phyloP scores from a whole-genome alignment of 2,888 invertebrate genomes.

The Drosophila histrio region DNA sequence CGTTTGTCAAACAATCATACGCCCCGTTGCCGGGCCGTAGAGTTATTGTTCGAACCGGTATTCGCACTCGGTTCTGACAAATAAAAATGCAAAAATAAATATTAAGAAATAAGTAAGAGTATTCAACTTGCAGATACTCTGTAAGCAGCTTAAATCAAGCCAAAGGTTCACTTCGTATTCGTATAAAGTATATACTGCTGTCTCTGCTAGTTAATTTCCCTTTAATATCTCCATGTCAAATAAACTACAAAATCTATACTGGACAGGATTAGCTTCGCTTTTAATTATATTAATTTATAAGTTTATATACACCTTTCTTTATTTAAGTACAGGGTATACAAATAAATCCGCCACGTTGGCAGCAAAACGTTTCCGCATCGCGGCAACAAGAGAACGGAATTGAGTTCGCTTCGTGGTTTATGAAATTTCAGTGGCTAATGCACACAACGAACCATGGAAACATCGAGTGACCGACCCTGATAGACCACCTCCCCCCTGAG shows the following conservation, averaged over 20 bases:
- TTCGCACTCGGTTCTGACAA: slow-evolving; percentile 18
- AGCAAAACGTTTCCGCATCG: slow-evolving; percentile 68
- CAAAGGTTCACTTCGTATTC: background rate
- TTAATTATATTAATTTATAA: no score
- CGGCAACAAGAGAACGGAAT: slow-evolving; percentile 29
- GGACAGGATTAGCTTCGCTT: no score
- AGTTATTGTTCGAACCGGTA: slow-evolving; percentile 32
- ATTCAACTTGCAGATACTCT: background rate
- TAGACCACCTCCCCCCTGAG: background rate
- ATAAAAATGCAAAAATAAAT: slow-evolving; percentile 12
- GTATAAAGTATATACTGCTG: no score
- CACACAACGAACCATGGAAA: slow-evolving; percentile 11
- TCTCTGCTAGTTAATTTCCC: no score
- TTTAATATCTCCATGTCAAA: no score
- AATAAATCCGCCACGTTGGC: slow-evolving; percentile 44
- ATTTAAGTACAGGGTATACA: background rate
- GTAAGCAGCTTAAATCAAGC: background rate
- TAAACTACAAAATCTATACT: no score
- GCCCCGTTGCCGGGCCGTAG: slow-evolving; percentile 40
- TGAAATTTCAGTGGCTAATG: slow-evolving; percentile 44
- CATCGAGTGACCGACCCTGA: slow-evolving; percentile 16
- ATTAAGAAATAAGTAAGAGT: background rate
- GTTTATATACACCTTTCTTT: background rate
- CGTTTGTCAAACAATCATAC: slow-evolving; percentile 56
- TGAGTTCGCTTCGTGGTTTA: slow-evolving; percentile 45